Evolutionary conservation across 2,797 vertebrate genomes (phyloP).

Genomic region (Etheostoma perlongum): DNA sequence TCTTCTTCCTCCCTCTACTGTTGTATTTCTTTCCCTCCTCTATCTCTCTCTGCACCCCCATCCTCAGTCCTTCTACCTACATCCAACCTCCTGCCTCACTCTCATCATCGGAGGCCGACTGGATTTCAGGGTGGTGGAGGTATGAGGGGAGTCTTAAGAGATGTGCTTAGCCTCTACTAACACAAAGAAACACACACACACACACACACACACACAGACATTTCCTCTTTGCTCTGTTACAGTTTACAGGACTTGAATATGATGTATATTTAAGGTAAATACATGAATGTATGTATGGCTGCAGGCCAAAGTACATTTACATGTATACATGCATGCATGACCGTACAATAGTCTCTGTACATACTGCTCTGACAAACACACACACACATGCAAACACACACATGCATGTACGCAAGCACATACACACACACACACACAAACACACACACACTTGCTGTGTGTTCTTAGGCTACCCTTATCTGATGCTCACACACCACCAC

Average conservation of each 20-base stretch:
- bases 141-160: conserved; percentile 22
- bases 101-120: conserved; percentile 20
- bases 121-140: conserved; percentile 11
- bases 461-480: conserved; percentile 46
- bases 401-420: not conserved
- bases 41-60: not conserved
- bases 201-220: not conserved
- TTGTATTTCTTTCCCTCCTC: not conserved
- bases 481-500: conserved; percentile 47
- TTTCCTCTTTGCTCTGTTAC: not conserved
- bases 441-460: conserved; percentile 28
- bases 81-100: conserved; percentile 20
- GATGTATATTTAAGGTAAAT: conserved; percentile 39
- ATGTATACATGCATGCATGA: conserved; percentile 49
- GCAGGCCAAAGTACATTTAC: conserved; percentile 53
- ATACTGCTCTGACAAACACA: conserved; percentile 1
- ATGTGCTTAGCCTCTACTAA: conserved; percentile 26
- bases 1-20: not conserved
- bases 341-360: not conserved
- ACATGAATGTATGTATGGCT: conserved; percentile 45
- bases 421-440: conserved; percentile 1
- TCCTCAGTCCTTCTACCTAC: not conserved
- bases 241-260: conserved; percentile 6
- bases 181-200: not conserved
- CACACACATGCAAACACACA: conserved; percentile 10